These are phyloP conservation scores for Leptinotarsa peninsularis DNA, from an alignment of 2,888 invertebrate genomes.

Conservation along the genomic window DNA sequence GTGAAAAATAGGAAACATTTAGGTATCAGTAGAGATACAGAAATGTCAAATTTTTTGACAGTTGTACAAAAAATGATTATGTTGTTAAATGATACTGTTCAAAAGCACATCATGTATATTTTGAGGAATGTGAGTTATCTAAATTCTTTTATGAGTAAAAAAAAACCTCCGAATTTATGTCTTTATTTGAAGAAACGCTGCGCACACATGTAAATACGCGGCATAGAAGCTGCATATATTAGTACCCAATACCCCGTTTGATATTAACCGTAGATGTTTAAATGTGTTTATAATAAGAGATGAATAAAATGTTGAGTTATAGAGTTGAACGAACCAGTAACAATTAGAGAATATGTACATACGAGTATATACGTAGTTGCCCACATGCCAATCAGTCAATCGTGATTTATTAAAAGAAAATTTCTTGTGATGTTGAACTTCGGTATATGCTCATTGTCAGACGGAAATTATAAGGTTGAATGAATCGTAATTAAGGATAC, in stretches of 20 bases:
- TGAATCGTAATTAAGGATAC: conserved; percentile 3
- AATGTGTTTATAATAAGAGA: conserved; percentile 25
- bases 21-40: too few species aligned
- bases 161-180: conserved; percentile 22
- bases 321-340: conserved; percentile 41
- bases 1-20: too few species aligned
- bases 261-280: conserved; percentile 28
- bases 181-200: conserved; percentile 29
- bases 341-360: conserved; percentile 37
- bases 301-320: conserved; percentile 28
- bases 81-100: too few species aligned
- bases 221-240: conserved; percentile 29
- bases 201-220: conserved; percentile 25
- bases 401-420: conserved; percentile 20
- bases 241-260: conserved; percentile 27
- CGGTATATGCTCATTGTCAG: conserved; percentile 4
- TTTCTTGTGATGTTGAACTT: conserved; percentile 8
- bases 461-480: conserved; percentile 1
- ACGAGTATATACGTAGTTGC: conserved; percentile 25
- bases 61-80: too few species aligned
- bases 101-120: background rate
- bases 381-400: conserved; percentile 27
- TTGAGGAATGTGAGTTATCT: background rate
- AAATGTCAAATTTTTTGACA: background rate
- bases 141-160: background rate